Evolutionary conservation across 30 jellyfish, hydroid and myxozoan species (phyloP).

Genomic region (Aurelia coerulea): DNA sequence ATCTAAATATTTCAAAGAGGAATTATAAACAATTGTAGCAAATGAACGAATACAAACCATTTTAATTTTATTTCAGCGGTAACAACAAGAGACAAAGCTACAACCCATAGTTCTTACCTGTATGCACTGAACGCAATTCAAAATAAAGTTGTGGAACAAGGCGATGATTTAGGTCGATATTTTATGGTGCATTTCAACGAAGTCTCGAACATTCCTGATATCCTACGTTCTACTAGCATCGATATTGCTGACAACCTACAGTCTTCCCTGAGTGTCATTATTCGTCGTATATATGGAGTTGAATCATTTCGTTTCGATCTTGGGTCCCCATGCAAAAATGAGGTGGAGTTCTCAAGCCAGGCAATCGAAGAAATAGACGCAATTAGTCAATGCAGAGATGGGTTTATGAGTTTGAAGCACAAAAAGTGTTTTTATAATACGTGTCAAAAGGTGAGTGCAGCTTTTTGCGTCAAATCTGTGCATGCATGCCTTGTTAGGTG

Average conservation of each 20-base stretch:
- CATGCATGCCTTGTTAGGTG: no score
- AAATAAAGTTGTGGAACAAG: constrained; percentile 37
- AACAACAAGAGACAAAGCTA: not conserved
- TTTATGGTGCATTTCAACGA: constrained; percentile 41
- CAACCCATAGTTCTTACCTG: constrained; percentile 8
- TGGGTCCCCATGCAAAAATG: constrained; percentile 9
- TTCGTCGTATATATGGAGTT: constrained; percentile 35
- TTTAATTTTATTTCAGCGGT: no score
- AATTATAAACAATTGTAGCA: no score
- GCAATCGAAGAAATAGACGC: not conserved
- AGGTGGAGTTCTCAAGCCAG: constrained; percentile 15
- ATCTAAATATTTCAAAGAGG: no score
- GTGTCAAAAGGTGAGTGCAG: constrained; percentile 12
- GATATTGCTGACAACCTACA: constrained; percentile 7
- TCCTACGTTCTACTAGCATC: constrained; percentile 35
- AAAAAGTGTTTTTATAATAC: not conserved
- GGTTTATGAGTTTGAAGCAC: not conserved
- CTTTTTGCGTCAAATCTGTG: no score
- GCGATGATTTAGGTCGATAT: constrained; percentile 44
- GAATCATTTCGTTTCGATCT: constrained; percentile 1
- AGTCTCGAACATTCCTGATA: constrained; percentile 18
- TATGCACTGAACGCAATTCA: constrained; percentile 34
- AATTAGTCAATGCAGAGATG: not conserved
- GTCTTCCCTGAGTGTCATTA: not conserved
- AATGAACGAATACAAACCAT: no score